Evolutionary conservation across 2,113 vertebrate genomes (phyloP).

Genomic region (Hyla sarda): DNA sequence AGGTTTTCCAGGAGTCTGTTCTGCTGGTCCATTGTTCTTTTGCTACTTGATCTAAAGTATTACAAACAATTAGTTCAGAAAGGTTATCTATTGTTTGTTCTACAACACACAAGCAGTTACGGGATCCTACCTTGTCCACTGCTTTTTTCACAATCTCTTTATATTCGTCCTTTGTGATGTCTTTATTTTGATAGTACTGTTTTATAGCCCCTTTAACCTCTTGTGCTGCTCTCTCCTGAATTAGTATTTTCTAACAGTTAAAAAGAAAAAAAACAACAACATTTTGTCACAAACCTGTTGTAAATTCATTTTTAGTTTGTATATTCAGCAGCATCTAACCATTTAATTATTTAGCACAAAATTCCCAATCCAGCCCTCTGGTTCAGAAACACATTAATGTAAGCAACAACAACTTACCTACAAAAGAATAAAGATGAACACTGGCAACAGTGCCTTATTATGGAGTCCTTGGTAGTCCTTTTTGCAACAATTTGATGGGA

Average conservation of each 20-base stretch:
- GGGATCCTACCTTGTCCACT: constrained; percentile 88
- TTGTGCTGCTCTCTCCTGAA: constrained; percentile 93
- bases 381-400: neutral
- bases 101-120: neutral
- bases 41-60: no score
- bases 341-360: no score
- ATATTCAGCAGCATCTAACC: neutral
- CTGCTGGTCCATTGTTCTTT: no score
- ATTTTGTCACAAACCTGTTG: neutral
- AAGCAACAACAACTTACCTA: neutral
- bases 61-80: no score
- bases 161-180: constrained; percentile 97
- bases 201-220: constrained; percentile 96
- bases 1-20: no score
- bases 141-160: constrained; percentile 98
- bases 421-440: neutral
- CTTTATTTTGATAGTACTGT: constrained; percentile 97
- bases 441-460: no score
- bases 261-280: constrained; percentile 59
- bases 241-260: constrained; percentile 84
- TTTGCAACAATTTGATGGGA: no score
- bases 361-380: neutral
- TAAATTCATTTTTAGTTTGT: neutral
- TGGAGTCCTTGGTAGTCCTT: no score
- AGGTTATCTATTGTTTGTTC: no score